Evolutionary conservation across 2,113 vertebrate genomes (phyloP).

Genomic region (Pitta sordida): DNA sequence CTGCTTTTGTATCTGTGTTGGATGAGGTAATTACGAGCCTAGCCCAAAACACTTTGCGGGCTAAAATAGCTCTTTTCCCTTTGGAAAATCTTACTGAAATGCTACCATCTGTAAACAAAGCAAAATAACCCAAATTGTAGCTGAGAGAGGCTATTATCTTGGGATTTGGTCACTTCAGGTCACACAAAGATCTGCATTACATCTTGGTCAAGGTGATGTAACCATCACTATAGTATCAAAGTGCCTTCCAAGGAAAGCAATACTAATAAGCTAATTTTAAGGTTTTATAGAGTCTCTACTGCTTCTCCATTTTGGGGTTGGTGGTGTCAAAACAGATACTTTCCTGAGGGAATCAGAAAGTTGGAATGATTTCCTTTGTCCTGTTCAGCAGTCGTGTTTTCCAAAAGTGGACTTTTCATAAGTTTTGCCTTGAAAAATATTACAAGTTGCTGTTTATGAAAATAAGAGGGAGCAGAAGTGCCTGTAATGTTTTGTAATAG

Average conservation of each 20-base stretch:
- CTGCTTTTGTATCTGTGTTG: constrained; percentile 52
- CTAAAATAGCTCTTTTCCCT: constrained; percentile 54
- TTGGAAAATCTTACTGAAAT: constrained; percentile 61
- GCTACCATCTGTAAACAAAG: constrained; percentile 53
- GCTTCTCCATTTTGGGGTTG: background rate
- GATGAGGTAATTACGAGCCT: constrained; percentile 41
- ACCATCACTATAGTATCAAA: background rate
- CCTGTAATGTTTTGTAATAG: background rate
- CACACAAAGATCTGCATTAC: background rate
- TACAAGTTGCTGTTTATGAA: background rate
- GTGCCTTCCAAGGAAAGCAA: constrained; percentile 18
- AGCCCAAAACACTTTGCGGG: constrained; percentile 25
- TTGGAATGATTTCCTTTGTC: background rate
- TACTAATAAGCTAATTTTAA: constrained; percentile 3
- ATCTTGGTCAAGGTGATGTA: background rate
- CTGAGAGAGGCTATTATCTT: constrained; percentile 39
- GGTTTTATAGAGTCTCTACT: background rate
- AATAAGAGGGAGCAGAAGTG: background rate
- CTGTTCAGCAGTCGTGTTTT: background rate
- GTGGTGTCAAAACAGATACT: background rate
- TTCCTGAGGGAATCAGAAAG: background rate
- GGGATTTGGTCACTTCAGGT: constrained; percentile 44
- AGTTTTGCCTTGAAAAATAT: background rate
- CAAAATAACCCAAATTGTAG: constrained; percentile 33
- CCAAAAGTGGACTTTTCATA: background rate